Percentiles rank a stretch among this genome's conserved stretches.
Conservation (phyloP, 2,888 invertebrate species). For the Buathra laborator region DNA sequence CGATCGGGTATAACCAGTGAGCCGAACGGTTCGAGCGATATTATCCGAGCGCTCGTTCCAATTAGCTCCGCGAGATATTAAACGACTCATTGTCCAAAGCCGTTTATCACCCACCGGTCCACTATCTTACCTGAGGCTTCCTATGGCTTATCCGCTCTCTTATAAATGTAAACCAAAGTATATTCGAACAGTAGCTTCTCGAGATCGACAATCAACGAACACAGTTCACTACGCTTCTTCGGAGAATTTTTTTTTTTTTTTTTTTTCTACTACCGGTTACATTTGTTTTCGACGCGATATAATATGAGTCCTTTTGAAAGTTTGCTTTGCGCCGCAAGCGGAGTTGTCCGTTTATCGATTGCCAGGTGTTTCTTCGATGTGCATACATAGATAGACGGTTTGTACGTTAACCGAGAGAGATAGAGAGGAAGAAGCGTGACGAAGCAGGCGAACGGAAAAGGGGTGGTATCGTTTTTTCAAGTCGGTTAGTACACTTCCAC, state of each 20-base stretch:
- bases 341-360: conserved; percentile 76
- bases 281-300: conserved; percentile 1
- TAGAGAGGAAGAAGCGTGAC: conserved; percentile 74
- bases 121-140: conserved; percentile 26
- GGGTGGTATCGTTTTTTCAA: conserved; percentile 75
- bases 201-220: conserved; percentile 38
- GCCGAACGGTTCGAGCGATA: conserved; percentile 19
- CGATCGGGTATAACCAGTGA: conserved; percentile 62
- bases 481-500: conserved; percentile 70
- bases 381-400: conserved; percentile 59
- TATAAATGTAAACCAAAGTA: conserved; percentile 37
- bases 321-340: conserved; percentile 5
- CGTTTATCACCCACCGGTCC: conserved; percentile 56
- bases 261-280: neutral
- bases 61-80: conserved; percentile 71
- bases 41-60: conserved; percentile 64
- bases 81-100: conserved; percentile 70
- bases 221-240: conserved; percentile 15
- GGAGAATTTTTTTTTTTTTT: neutral
- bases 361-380: conserved; percentile 83
- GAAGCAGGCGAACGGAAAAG: conserved; percentile 72
- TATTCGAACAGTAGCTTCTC: conserved; percentile 31
- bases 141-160: conserved; percentile 5
- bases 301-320: conserved; percentile 26
- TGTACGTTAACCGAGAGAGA: conserved; percentile 10